These are phyloP conservation scores for Yponomeuta evonymella DNA, from an alignment of 2,888 invertebrate genomes.

Conservation along the genomic window DNA sequence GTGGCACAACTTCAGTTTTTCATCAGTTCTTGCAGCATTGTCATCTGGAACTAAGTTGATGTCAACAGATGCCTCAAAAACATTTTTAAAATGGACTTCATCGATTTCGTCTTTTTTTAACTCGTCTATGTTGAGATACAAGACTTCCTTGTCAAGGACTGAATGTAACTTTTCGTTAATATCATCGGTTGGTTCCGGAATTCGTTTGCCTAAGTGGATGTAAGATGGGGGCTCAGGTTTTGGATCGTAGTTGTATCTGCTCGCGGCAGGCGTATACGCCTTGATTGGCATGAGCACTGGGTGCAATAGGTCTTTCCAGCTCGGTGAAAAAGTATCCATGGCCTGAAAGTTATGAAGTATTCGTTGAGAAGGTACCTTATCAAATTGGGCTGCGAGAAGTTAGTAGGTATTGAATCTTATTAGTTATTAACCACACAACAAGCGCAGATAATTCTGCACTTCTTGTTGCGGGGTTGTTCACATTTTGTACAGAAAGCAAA, in stretches of 20 bases:
- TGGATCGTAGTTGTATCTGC: not conserved
- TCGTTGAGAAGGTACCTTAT: no score
- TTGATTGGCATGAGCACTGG: not conserved
- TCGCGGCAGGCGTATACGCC: not conserved
- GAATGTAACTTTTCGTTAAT: not conserved
- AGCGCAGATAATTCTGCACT: no score
- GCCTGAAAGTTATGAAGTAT: not conserved
- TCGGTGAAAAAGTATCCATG: constrained; percentile 2
- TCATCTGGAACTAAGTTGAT: not conserved
- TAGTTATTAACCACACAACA: no score
- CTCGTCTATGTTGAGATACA: not conserved
- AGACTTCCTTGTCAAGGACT: not conserved
- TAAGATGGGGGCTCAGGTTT: not conserved
- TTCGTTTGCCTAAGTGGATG: constrained; percentile 1
- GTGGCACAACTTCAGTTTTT: not conserved
- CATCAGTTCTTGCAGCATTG: not conserved
- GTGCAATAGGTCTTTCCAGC: constrained; percentile 1
- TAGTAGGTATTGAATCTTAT: no score
- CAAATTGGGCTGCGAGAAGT: no score
- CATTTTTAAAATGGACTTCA: not conserved
- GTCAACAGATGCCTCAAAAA: not conserved
- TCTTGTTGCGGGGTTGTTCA: no score
- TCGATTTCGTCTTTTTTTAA: not conserved
- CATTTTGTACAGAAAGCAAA: no score
- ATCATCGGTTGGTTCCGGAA: not conserved